Evolutionary conservation across 1,140 invertebrate genomes (phyloP), one percentile per base, ranked within the genome.

Genomic region (Bilobella aurantiaca): DNA sequence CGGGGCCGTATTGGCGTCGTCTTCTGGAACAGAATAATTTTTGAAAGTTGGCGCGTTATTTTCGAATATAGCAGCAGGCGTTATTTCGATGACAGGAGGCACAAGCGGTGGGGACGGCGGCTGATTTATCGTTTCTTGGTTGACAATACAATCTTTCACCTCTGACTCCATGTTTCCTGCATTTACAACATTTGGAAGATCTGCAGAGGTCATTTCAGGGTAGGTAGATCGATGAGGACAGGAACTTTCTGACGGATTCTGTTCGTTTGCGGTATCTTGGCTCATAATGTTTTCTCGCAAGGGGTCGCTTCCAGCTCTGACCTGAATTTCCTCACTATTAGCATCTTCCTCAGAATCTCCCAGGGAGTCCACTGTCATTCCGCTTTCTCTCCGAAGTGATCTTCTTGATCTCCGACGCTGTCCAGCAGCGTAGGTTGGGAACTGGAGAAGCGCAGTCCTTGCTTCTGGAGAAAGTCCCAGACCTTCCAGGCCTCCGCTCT

Each of bases 31-130:
- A n/a, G n/a, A n/a, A n/a, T n/a, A n/a, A n/a, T n/a, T n/a, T n/a
- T n/a, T n/a, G n/a, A n/a, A n/a, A n/a, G n/a, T n/a, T n/a, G n/a
- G n/a, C n/a, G n/a, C n/a, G n/a, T n/a, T n/a, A n/a, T n/a, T n/a
- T n/a, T n/a, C n/a, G n/a, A n/a, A n/a, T n/a, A n/a, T n/a, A 56
- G 62, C 63, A 18, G 67, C 70, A 1, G 70, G 70, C 14, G 70
- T 72, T 34, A 72, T 72, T 62, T 72, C 67, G 53, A 72, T 72
- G 14, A 59, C 31, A 1, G 70, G 70, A 3, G 46, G n/a, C n/a
- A n/a, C 64, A 28, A 30, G 47, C 25, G 25, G 21, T 18, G 58
- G 8, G 37, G 37, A n/a, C 8, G 37, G 37, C 8, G 37, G 37
- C 37, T 8, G 37, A n/a, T 8, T 42, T 42, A 12, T n/a, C 8